A percentile compares a stretch with the other conserved stretches of the same genome.
Evolutionary conservation across 2,113 vertebrate genomes (phyloP).

Genomic region (Pontoporia blainvillei): DNA sequence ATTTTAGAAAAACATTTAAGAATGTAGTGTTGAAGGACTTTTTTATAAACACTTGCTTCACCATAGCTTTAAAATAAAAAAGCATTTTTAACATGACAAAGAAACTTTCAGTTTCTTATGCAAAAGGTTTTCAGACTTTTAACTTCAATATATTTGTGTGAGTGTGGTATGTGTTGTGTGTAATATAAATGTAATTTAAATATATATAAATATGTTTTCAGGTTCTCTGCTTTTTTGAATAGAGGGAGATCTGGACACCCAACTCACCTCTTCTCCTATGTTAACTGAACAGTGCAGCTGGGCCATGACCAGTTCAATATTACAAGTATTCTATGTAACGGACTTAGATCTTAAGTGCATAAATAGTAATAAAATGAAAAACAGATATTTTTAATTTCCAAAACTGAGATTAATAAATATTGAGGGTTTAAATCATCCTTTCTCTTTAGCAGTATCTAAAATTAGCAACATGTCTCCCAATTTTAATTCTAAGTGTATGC

Average conservation of each 20-base stretch:
- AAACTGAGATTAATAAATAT: background rate
- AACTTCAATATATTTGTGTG: background rate
- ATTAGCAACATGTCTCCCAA: background rate
- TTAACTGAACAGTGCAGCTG: background rate
- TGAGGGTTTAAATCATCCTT: background rate
- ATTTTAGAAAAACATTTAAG: background rate
- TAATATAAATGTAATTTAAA: background rate
- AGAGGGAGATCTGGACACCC: background rate
- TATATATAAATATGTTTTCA: background rate
- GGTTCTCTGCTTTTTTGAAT: background rate
- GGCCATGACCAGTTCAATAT: background rate
- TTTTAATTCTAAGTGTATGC: background rate
- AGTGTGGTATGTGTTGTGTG: background rate
- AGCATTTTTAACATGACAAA: background rate
- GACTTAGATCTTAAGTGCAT: background rate
- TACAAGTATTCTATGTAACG: accelerated
- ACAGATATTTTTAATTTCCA: background rate
- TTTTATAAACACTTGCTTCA: background rate
- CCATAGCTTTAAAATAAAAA: background rate
- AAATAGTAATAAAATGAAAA: background rate
- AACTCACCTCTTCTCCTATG: background rate
- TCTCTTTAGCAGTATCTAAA: background rate
- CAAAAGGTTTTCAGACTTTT: background rate
- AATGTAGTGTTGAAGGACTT: background rate
- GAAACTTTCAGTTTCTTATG: background rate